Base-by-base conservation (phyloP, 1,140 invertebrate species). In the Pseudoatta argentina region DNA sequence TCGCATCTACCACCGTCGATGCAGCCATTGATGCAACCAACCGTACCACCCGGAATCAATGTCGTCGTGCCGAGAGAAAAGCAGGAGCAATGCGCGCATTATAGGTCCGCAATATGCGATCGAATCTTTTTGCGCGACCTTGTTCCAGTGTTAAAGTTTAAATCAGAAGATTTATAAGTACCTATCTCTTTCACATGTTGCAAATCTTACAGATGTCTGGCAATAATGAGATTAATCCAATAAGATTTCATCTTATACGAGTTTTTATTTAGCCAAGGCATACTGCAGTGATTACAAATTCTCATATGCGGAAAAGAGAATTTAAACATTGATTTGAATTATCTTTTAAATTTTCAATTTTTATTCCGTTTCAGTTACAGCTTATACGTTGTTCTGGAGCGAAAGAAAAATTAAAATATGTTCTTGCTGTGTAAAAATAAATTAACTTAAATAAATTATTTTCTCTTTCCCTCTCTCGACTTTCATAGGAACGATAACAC, bases 1-100 rank as follows among this genome's bases (percentile, higher is more conserved):
- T 85, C 94, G 18, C 94, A 94, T 55, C 61, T 95, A 8, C 90
- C 93, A 3, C 92, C 92, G 27, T 79, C 76, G 48, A 79, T 79
- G 63, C 77, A 89, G 21, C 87, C 87, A 1, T 67, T 89, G 34
- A 73, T 89, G 78, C 89, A 76, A 57, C 61, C 90, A 0, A 55
- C 75, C 16, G 61, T 89, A 0, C 89, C 93, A 14, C 82, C 92
- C 14, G 73, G 91, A n/a, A 86, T 94, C 66, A 87, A 92, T 3
- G 77, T 92, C 4, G 44, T 93, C 3, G 89, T 92, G 0, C 0
- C 85, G 0, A 82, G 87, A 44, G 51, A 57, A 92, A 94, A 27
- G 48, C 88, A 87, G 6, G 64, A 76, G 27, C 71, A 88, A 3
- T 79, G 73, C 48, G 10, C 76, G 14, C 53, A 30, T 44, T 91